phyloP scores from a whole-genome alignment of 2,888 invertebrate species.

The Orthosia gothica region DNA sequence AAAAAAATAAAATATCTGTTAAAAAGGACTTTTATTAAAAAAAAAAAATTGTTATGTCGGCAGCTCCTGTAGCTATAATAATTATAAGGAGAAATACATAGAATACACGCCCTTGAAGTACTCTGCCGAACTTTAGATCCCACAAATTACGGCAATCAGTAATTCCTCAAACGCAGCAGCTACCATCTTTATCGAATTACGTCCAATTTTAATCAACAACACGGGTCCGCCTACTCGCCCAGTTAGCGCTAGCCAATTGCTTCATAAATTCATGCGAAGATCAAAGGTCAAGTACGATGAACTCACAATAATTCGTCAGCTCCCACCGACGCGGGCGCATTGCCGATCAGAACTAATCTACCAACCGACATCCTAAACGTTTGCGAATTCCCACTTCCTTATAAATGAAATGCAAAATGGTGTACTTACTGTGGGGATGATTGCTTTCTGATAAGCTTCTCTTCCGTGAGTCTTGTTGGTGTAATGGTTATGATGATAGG shows the following conservation, averaged over 20 bases:
- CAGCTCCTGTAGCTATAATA: too few relatives aligned
- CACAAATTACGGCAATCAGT: conserved; percentile 22
- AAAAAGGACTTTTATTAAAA: too few relatives aligned
- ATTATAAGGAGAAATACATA: too few relatives aligned
- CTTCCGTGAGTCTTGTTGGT: conserved; percentile 8
- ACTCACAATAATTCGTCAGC: conserved; percentile 80
- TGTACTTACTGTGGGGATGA: conserved; percentile 27
- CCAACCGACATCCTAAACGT: conserved; percentile 60
- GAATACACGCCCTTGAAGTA: not conserved
- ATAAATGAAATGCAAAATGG: conserved; percentile 50
- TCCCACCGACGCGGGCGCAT: conserved; percentile 54
- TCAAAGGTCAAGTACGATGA: conserved; percentile 87
- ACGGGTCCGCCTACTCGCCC: conserved; percentile 66
- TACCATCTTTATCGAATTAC: conserved; percentile 65
- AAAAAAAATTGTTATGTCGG: too few relatives aligned
- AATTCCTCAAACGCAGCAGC: conserved; percentile 58
- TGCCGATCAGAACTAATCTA: conserved; percentile 62
- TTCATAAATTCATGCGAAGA: conserved; percentile 76
- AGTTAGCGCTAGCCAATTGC: conserved; percentile 70
- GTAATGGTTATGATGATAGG: conserved; percentile 13
- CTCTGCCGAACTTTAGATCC: not conserved
- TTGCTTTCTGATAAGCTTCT: conserved; percentile 8
- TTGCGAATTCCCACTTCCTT: conserved; percentile 66
- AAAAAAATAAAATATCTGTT: too few relatives aligned
- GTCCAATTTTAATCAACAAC: conserved; percentile 70